phyloP scores from a whole-genome alignment of 2,888 invertebrate genomes.

The Phaedon cochleariae region DNA sequence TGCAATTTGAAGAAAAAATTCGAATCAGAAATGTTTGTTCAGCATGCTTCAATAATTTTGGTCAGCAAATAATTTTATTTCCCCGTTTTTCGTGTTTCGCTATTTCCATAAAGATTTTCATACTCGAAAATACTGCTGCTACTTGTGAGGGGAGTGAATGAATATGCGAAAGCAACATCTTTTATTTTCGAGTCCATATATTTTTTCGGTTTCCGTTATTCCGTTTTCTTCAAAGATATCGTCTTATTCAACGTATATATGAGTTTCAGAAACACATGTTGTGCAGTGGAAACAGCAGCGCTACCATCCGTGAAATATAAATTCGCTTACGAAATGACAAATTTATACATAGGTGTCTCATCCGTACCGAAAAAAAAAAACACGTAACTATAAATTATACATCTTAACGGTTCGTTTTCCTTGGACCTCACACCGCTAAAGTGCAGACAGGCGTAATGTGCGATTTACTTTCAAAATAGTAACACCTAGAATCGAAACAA shows the following conservation, averaged over 20 bases:
- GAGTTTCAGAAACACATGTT: conserved; percentile 30
- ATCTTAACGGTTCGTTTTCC: conserved; percentile 36
- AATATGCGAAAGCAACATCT: too few relatives aligned
- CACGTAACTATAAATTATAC: conserved; percentile 38
- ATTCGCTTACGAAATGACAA: conserved; percentile 39
- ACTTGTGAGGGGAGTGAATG: too few relatives aligned
- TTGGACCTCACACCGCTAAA: conserved; percentile 44
- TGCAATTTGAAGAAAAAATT: too few relatives aligned
- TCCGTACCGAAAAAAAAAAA: conserved; percentile 33
- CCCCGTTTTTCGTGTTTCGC: too few relatives aligned
- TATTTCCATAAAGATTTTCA: too few relatives aligned
- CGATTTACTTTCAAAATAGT: conserved; percentile 26
- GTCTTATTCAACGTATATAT: conserved; percentile 14
- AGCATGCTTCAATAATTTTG: too few relatives aligned
- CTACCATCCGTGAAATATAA: conserved; percentile 42
- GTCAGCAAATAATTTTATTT: too few relatives aligned
- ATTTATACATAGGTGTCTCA: conserved; percentile 38
- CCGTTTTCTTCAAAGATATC: not conserved
- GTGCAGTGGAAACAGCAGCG: conserved; percentile 32
- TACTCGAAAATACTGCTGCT: too few relatives aligned
- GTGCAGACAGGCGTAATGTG: conserved; percentile 37
- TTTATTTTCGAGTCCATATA: not conserved
- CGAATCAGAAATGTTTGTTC: too few relatives aligned
- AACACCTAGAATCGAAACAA: conserved; percentile 37
- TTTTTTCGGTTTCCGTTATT: not conserved